Evolutionary conservation across 2,888 invertebrate species (phyloP).

Genomic region (Synergus gifuensis): DNA sequence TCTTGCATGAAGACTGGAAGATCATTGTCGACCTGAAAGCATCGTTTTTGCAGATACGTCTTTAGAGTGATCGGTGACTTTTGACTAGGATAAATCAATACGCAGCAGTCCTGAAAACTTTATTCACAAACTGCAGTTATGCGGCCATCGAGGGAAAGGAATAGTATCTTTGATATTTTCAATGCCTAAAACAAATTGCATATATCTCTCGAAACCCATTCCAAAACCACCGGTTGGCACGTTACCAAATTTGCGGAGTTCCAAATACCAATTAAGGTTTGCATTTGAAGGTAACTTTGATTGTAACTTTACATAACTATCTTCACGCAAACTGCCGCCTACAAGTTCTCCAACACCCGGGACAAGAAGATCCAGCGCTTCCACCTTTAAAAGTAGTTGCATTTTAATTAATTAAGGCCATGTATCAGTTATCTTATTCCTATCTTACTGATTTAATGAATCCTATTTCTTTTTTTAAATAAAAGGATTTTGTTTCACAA

Average conservation of each 20-base stretch:
- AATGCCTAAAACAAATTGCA: slow-evolving; percentile 90
- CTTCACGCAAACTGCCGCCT: slow-evolving; percentile 97
- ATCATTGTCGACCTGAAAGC: slow-evolving; percentile 7
- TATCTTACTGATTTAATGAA: no score
- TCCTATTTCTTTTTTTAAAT: no score
- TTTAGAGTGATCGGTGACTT: neutral
- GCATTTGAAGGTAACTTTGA: slow-evolving; percentile 81
- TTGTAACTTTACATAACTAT: slow-evolving; percentile 83
- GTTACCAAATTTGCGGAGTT: slow-evolving; percentile 92
- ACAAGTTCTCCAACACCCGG: slow-evolving; percentile 95
- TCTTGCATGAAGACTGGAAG: neutral
- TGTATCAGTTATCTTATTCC: no score
- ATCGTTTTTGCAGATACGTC: slow-evolving; percentile 4
- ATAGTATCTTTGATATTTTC: slow-evolving; percentile 95
- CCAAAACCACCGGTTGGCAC: slow-evolving; percentile 97
- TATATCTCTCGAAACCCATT: slow-evolving; percentile 94
- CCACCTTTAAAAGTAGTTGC: slow-evolving; percentile 79
- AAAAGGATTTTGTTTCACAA: neutral
- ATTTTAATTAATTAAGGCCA: neutral
- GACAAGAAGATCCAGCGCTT: slow-evolving; percentile 92
- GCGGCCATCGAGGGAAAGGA: slow-evolving; percentile 97
- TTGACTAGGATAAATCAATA: slow-evolving; percentile 56
- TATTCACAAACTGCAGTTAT: slow-evolving; percentile 83
- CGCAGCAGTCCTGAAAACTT: slow-evolving; percentile 65
- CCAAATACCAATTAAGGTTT: slow-evolving; percentile 91